Evolutionary conservation across 2,113 vertebrate species (phyloP).

Genomic region (Scomber japonicus): DNA sequence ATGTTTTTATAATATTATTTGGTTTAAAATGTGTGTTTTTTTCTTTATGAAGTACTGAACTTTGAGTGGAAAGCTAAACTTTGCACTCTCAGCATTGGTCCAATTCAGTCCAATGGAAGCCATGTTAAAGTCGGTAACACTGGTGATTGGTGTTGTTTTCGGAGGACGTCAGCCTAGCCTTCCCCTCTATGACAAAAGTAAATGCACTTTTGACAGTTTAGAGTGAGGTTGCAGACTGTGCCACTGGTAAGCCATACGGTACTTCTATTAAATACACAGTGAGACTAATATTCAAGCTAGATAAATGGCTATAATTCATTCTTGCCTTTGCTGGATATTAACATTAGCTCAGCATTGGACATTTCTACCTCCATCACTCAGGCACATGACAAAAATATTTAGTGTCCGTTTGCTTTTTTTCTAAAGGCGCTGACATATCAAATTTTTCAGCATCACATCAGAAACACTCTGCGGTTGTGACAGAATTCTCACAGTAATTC

Average conservation of each 20-base stretch:
- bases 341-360: slow-evolving; percentile 52
- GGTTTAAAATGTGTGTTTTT: slow-evolving; percentile 8
- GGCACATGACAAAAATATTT: slow-evolving; percentile 45
- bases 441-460: slow-evolving; percentile 47
- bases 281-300: slow-evolving; percentile 38
- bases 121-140: background rate
- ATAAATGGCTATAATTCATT: slow-evolving; percentile 49
- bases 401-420: slow-evolving; percentile 37
- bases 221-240: slow-evolving; percentile 65
- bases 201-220: slow-evolving; percentile 52
- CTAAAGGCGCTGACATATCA: slow-evolving; percentile 55
- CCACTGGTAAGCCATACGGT: slow-evolving; percentile 67
- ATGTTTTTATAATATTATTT: slow-evolving; percentile 28
- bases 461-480: slow-evolving; percentile 42
- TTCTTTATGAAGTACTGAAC: slow-evolving; percentile 2
- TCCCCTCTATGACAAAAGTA: slow-evolving; percentile 12
- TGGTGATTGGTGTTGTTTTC: background rate
- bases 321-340: slow-evolving; percentile 62
- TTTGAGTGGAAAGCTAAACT: slow-evolving; percentile 6
- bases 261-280: slow-evolving; percentile 37
- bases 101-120: background rate
- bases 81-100: background rate
- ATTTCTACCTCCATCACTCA: slow-evolving; percentile 82
- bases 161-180: slow-evolving; percentile 4
- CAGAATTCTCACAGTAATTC: slow-evolving; percentile 29